Evolutionary conservation across 2,888 invertebrate genomes (phyloP), one percentile per base, ranked within the genome.

Genomic region (Leucophenga maculata): DNA sequence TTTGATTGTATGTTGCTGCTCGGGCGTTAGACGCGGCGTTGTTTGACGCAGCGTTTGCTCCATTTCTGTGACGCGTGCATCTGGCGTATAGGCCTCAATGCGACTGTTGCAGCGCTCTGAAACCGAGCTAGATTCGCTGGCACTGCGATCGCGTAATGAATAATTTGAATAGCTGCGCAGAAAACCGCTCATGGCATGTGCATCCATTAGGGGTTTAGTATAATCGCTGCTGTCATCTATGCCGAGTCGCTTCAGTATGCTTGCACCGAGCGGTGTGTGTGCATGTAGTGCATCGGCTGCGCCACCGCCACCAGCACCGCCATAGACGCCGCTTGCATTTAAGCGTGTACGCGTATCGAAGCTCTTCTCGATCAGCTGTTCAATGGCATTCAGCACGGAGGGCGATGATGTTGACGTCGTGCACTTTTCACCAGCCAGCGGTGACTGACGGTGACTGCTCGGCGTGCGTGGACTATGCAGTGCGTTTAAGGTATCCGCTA

Each of bases 321-420:
- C 22, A 3, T n/a, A 11, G 0, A 70, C 65, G 1, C 71, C 69
- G 44, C 78, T 39, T 39, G 39, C 39, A 39, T 39, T 39, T 39
- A 95, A 94, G 52, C 95, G 91, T 20, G 94, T 92, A 69, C 96
- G 91, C 6, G 96, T 95, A 86, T 97, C 97, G 86, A 98, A 98
- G 89, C 97, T 98, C 88, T 97, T 97, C 87, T 98, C 97, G 86
- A 98, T 98, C 80, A 98, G 91, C 87, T 97, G 97, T 88, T 98
- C 98, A 86, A 98, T 96, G 65, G 98, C 98, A 86, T 97, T 97
- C 64, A 98, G 90, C 64, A 98, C 97, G 1, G 97, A 97, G 13
- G 96, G 95, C 1, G 95, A 94, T 13, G 93, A 94, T 13, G 93
- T 94, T 6, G 74, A 71, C 83, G 93, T 93, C 69, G 18, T 13